These are phyloP conservation scores for Chaetophractus vellerosus DNA, from an alignment of 2,797 vertebrate genomes.

Conservation along the genomic window DNA sequence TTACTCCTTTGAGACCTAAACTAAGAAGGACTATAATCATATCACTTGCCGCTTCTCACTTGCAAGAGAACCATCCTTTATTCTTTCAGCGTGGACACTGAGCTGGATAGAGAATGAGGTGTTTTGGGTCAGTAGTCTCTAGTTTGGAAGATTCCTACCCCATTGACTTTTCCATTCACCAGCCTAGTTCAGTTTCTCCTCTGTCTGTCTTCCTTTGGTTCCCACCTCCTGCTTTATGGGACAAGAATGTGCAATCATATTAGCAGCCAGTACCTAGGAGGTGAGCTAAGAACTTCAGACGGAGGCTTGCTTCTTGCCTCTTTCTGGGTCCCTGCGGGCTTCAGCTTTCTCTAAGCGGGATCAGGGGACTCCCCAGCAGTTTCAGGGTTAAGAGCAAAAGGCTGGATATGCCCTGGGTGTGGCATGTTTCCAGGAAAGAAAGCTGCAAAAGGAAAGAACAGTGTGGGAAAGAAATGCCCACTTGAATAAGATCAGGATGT, in stretches of 20 bases:
- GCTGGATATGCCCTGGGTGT: constrained; percentile 80
- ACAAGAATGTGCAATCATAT: neutral
- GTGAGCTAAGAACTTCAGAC: neutral
- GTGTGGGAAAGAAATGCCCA: constrained; percentile 78
- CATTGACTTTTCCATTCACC: neutral
- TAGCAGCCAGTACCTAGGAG: neutral
- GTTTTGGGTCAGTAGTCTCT: neutral
- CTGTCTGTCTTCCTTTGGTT: neutral
- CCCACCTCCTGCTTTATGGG: neutral
- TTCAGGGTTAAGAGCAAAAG: constrained; percentile 82
- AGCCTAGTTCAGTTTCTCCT: neutral
- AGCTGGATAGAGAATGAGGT: neutral
- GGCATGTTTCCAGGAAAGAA: constrained; percentile 76
- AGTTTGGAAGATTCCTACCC: neutral
- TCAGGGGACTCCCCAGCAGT: constrained; percentile 65
- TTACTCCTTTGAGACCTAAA: neutral
- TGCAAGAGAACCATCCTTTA: neutral
- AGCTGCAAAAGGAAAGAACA: constrained; percentile 76
- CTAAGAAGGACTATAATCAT: neutral
- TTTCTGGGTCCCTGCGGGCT: neutral
- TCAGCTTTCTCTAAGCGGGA: neutral
- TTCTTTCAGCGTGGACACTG: neutral
- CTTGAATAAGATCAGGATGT: constrained; percentile 81
- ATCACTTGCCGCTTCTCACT: neutral
- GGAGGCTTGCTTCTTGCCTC: neutral